Percentiles rank a stretch among this genome's conserved stretches.
phyloP scores from a whole-genome alignment of 2,797 vertebrate genomes.

The Alosa sapidissima region DNA sequence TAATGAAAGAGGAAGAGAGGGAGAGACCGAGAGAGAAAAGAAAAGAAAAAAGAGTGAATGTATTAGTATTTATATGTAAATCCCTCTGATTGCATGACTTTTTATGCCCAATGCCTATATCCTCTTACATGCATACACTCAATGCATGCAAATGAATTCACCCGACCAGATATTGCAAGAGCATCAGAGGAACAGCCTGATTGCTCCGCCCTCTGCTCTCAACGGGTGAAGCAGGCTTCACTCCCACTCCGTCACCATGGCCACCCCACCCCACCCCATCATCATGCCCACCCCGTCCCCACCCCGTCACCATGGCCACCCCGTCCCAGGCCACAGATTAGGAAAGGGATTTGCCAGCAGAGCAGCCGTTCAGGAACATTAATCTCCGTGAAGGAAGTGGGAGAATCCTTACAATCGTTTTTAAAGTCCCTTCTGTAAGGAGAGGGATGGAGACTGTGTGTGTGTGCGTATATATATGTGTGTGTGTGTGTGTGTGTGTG shows the following conservation, averaged over 20 bases:
- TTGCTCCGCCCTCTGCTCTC: background rate
- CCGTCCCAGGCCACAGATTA: constrained; percentile 31
- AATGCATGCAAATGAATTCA: background rate
- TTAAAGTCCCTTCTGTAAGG: background rate
- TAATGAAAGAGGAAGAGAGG: background rate
- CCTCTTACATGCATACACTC: background rate
- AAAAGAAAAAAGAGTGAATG: background rate
- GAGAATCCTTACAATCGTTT: background rate
- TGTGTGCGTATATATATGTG: background rate
- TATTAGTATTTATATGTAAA: background rate
- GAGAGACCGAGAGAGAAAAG: background rate
- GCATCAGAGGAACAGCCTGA: background rate
- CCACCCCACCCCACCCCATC: background rate
- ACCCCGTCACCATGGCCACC: background rate
- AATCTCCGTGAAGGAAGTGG: background rate
- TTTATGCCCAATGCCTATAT: background rate
- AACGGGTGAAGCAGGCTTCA: no score
- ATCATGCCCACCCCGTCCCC: background rate
- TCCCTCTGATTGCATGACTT: background rate
- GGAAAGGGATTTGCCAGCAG: constrained; percentile 37
- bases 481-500: background rate
- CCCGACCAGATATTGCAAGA: background rate
- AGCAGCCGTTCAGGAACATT: constrained; percentile 18
- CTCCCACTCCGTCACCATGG: no score
- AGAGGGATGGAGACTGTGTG: background rate